Evolutionary conservation across 2,797 vertebrate genomes (phyloP), one percentile per base, ranked within the genome.

Genomic region (Phoeniculus purpureus): DNA sequence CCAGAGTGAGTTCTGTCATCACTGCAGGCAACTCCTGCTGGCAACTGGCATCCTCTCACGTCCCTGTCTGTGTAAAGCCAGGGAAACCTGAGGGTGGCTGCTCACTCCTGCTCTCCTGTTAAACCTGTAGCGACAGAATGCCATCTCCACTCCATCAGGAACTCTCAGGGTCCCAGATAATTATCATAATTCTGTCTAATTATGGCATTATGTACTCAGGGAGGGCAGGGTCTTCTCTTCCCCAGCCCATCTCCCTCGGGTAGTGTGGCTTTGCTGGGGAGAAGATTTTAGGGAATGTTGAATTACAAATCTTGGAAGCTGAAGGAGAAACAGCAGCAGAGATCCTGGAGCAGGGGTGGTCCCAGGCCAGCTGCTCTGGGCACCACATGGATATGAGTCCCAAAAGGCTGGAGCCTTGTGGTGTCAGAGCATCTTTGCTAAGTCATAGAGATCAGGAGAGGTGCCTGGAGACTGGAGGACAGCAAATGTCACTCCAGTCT

Each of bases 321-420:
- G 31, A 60, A 61, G 59, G 60, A 76, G 43, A 65, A 72, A 48
- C 34, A 64, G 59, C 14, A 43, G 83, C 59, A 59, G 64, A 47
- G 3, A 13, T 17, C 26, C 2, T 0, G 20, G 31, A 62, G 32
- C 25, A 31, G 60, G 47, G 50, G 25, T 60, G 40, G 8, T 91
- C 21, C 64, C 34, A 12, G 65, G n/a, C 43, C 6, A 6, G 65
- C 66, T 0, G 1, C 29, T 29, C 3, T 1, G 1, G 43, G 70
- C 51, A 65, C 13, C 55, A 2, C 55, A n/a, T 0, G 1, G 66
- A 43, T 4, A 7, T 13, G 1, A 25, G 10, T 83, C n/a, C 73
- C 12, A 0, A 11, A 17, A 4, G 1, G 52, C 18, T 0, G 0
- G 67, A 65, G 48, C 6, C 1, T 0, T 26, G 55, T 1, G 1